Evolutionary conservation across 1,140 invertebrate genomes (phyloP).

Genomic region (Antheraea mylitta): DNA sequence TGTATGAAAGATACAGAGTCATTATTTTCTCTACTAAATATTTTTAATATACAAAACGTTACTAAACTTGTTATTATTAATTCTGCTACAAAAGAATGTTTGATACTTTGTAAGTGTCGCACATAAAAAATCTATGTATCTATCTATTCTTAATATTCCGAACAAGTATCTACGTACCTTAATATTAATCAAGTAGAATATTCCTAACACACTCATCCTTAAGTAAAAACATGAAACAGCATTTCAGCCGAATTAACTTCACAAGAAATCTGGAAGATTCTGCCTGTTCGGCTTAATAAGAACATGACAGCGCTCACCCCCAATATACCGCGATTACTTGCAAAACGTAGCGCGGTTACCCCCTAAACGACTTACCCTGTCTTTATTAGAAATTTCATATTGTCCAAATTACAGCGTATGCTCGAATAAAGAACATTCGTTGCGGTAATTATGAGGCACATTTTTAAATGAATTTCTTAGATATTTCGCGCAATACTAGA

Average conservation of each 20-base stretch:
- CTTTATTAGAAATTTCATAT: conserved; percentile 13
- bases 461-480: background rate
- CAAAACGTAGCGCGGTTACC: background rate
- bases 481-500: background rate
- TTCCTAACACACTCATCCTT: background rate
- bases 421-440: background rate
- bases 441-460: background rate
- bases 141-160: too few species aligned
- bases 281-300: conserved; percentile 2
- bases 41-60: too few species aligned
- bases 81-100: too few species aligned
- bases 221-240: background rate
- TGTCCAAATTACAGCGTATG: background rate
- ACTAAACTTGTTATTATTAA: too few species aligned
- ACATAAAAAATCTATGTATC: too few species aligned
- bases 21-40: too few species aligned
- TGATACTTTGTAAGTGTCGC: too few species aligned
- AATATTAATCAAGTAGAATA: background rate
- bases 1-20: too few species aligned
- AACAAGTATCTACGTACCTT: background rate
- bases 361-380: conserved; percentile 5
- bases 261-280: background rate
- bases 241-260: background rate
- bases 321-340: conserved; percentile 12
- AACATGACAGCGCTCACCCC: conserved; percentile 8